Conservation (phyloP, 1,140 invertebrate genomes). For the Pachypsylla venusta region DNA sequence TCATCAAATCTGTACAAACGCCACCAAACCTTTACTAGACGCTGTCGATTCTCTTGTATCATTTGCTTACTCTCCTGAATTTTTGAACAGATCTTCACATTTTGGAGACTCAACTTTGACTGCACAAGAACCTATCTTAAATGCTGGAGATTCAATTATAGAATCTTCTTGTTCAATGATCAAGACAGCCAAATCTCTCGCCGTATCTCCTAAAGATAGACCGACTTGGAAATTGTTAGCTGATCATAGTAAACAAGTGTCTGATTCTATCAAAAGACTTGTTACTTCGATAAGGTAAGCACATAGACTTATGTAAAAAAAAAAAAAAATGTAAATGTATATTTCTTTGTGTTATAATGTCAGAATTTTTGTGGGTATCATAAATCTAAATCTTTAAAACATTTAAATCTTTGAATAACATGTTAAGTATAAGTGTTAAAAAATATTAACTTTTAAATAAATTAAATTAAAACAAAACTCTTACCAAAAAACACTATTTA, state of each 20-base stretch:
- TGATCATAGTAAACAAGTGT: conserved; percentile 84
- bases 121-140: conserved; percentile 76
- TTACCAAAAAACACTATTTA: too few species aligned
- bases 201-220: conserved; percentile 77
- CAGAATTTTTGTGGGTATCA: too few species aligned
- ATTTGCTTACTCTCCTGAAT: conserved; percentile 87
- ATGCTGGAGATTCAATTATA: conserved; percentile 63
- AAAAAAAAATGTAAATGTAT: too few species aligned
- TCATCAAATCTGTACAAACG: conserved; percentile 51
- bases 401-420: too few species aligned
- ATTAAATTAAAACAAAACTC: too few species aligned
- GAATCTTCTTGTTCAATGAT: conserved; percentile 68
- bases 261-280: conserved; percentile 87
- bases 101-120: conserved; percentile 62
- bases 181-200: conserved; percentile 73
- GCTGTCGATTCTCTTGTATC: conserved; percentile 85
- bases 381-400: too few species aligned
- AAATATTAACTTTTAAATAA: too few species aligned
- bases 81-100: conserved; percentile 76
- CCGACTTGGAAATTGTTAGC: conserved; percentile 87
- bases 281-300: conserved; percentile 71
- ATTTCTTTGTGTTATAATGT: too few species aligned
- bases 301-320: too few species aligned
- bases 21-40: conserved; percentile 72
- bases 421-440: too few species aligned